A percentile compares a stretch with the other conserved stretches of the same genome.
phyloP scores from a whole-genome alignment of 2,888 invertebrate genomes.

The Encarsia formosa region DNA sequence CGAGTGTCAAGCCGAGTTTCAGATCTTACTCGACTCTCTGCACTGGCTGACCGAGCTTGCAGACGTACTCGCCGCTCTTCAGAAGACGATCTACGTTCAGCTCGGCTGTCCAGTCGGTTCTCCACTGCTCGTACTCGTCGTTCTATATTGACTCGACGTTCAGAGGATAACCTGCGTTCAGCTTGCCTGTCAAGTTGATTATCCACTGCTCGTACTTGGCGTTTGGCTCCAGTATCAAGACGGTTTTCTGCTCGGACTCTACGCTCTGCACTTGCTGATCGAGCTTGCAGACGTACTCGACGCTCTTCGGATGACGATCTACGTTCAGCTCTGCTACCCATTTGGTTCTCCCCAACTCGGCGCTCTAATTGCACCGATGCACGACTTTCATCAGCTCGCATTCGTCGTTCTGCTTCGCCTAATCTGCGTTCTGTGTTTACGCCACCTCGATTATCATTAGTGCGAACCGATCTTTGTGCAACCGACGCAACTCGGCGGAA shows the following conservation, averaged over 20 bases:
- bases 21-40: neutral
- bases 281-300: too few species aligned
- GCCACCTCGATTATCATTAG: neutral
- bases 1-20: neutral
- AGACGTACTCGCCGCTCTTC: constrained; percentile 1
- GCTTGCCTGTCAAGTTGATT: constrained; percentile 1
- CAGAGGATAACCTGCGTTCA: neutral
- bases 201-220: neutral
- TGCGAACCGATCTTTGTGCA: neutral
- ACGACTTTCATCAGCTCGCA: neutral
- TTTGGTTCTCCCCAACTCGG: neutral
- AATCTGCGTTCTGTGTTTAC: neutral
- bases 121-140: neutral
- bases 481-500: neutral
- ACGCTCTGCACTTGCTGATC: constrained; percentile 1
- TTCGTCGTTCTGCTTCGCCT: neutral
- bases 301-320: constrained; percentile 1
- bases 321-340: neutral
- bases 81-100: neutral
- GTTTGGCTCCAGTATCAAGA: too few species aligned
- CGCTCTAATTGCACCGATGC: too few species aligned
- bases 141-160: neutral
- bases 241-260: constrained; percentile 2
- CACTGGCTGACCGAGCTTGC: neutral
- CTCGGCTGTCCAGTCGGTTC: neutral